A percentile compares a stretch with the other conserved stretches of the same genome.
Evolutionary conservation across 2,797 vertebrate genomes (phyloP).

Genomic region (Poecile montanus): DNA sequence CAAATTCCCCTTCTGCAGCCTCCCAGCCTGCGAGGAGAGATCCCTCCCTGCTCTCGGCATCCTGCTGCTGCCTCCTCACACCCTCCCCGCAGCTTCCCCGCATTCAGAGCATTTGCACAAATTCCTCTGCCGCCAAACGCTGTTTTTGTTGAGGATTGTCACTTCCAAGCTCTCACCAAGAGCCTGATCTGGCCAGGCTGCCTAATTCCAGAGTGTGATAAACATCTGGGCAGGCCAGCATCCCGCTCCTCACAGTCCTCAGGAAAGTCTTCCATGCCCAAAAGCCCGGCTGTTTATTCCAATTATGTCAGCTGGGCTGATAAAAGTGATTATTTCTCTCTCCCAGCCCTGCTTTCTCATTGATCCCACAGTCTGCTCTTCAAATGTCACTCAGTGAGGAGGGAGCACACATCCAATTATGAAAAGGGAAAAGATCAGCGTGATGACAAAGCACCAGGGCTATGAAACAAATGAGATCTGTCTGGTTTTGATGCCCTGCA

Average conservation of each 20-base stretch:
- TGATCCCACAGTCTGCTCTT: conserved; percentile 46
- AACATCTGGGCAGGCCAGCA: not conserved
- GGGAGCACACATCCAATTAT: conserved; percentile 44
- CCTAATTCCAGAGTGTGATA: not conserved
- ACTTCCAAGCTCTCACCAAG: not conserved
- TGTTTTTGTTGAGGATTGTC: not conserved
- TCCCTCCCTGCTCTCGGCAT: rapidly evolving
- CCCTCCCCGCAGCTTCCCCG: not conserved
- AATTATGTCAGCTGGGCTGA: conserved; percentile 32
- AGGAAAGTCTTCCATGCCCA: not conserved
- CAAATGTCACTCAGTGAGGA: conserved; percentile 56
- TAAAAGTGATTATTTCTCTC: conserved; percentile 53
- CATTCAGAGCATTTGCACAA: not conserved
- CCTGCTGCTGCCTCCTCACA: not conserved
- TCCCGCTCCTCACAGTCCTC: not conserved
- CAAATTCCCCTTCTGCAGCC: not conserved
- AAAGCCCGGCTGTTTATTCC: conserved; percentile 23
- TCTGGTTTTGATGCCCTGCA: not conserved
- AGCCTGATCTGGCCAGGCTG: not conserved
- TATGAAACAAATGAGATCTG: not conserved
- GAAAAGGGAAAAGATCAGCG: not conserved
- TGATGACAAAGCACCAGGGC: conserved; percentile 43
- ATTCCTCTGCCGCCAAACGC: not conserved
- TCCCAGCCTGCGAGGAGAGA: rapidly evolving
- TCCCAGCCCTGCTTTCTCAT: conserved; percentile 17